phyloP scores from a whole-genome alignment of 2,797 vertebrate genomes.

The Neomorphus geoffroyi region DNA sequence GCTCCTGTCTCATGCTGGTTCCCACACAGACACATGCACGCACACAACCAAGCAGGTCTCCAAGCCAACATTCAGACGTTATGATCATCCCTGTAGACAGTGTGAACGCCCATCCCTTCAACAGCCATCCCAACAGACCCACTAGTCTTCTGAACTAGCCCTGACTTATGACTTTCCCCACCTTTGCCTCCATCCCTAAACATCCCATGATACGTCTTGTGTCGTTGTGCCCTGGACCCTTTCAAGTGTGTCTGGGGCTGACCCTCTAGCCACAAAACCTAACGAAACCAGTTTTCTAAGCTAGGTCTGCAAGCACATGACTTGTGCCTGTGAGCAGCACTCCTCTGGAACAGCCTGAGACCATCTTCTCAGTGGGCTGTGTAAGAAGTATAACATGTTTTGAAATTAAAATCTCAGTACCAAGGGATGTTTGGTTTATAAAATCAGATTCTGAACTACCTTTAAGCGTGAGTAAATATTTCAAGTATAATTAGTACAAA shows the following conservation, averaged over 20 bases:
- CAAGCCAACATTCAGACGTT: not conserved
- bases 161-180: not conserved
- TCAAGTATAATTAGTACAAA: conserved; percentile 39
- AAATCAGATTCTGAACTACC: not conserved
- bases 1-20: not conserved
- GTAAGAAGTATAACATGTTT: not conserved
- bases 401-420: not conserved
- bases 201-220: not conserved
- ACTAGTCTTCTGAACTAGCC: not conserved
- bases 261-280: not conserved
- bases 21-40: not conserved
- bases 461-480: conserved; percentile 23
- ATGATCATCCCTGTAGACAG: not conserved
- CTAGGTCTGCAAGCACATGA: not conserved
- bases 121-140: not conserved
- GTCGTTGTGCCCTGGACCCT: fast-evolving
- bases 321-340: not conserved
- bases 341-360: not conserved
- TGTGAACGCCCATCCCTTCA: not conserved
- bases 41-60: not conserved
- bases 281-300: not conserved
- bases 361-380: not conserved
- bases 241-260: fast-evolving
- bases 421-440: not conserved
- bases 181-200: not conserved